These are phyloP conservation scores for Dryadula phaetusa DNA, from an alignment of 2,888 invertebrate genomes.

Conservation along the genomic window DNA sequence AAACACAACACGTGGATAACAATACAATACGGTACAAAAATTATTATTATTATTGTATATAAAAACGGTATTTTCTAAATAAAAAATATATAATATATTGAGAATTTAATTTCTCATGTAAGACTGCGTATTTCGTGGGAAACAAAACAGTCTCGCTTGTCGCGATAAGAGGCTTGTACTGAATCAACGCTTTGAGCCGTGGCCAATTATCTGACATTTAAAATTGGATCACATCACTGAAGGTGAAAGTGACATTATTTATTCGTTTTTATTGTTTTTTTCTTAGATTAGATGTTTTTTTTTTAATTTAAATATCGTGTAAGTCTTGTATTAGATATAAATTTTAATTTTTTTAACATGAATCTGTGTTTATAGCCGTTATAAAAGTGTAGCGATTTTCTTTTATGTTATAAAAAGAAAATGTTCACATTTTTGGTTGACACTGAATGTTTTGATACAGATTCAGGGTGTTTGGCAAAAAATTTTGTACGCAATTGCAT, in stretches of 20 bases:
- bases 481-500: no score
- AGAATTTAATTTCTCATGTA: background rate
- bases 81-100: background rate
- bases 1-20: conserved; percentile 7
- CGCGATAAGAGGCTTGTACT: conserved; percentile 59
- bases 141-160: conserved; percentile 50
- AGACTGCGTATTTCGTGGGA: conserved; percentile 45
- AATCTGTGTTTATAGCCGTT: background rate
- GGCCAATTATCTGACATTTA: conserved; percentile 84
- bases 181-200: conserved; percentile 73
- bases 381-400: background rate
- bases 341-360: background rate
- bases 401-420: conserved; percentile 9
- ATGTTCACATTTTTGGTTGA: background rate
- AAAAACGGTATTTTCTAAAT: background rate
- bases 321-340: conserved; percentile 5
- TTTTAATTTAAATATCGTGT: conserved; percentile 6
- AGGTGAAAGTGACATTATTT: conserved; percentile 35
- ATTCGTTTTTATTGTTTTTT: conserved; percentile 16
- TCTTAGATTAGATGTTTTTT: background rate
- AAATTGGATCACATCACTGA: conserved; percentile 73
- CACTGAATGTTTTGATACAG: no score
- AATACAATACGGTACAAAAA: background rate
- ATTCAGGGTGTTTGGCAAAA: background rate
- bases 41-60: background rate